Evolutionary conservation across 2,113 vertebrate species (phyloP), one percentile per base, ranked within the genome.

Genomic region (Pholis gunnellus): DNA sequence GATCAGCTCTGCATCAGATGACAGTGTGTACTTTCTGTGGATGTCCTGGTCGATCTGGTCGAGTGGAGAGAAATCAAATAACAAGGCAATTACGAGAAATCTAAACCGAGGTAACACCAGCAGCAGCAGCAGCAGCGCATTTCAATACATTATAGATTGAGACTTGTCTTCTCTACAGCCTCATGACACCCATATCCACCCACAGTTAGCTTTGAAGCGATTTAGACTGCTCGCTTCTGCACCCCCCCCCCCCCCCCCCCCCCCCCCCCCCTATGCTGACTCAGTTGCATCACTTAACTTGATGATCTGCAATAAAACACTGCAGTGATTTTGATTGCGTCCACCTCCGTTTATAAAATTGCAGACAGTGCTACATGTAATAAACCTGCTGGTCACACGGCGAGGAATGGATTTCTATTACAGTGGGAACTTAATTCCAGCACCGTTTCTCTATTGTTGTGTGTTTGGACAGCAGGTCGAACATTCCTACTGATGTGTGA

Each of bases 21-120:
- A 97, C 90, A 99, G 96, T 70, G 95, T 97, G 88, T 98, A 97
- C 85, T 95, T 97, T 88, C 95, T 92, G 93, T 95, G 95, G 82
- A 96, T 93, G 86, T 97, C 96, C 88, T 97, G 96, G 93, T 99
- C 97, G 91, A 98, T 93, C 98, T 99, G 89, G 75, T 94, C 91
- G 83, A 93, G 87, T 78, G 89, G 71, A 81, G 87, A 91, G 93
- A 92, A 92, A 95, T 93, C 88, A 91, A 90, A 93, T 88, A 84
- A 93, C 86, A 87, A 92, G 89, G 20, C 79, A 79, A 83, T 93
- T 92, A 92, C 91, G 88, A 75, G 90, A 92, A 94, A 92, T 83
- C 83, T 54, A 81, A 92, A 76, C 88, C 86, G 20, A 27, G 77
- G 72, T 10, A 74, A 34, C 86, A 61, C 64, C 88, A 76, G 81